Percentiles rank a stretch among this genome's conserved stretches.
Conservation (phyloP, 2,113 vertebrate genomes). For the Laterallus jamaicensis region DNA sequence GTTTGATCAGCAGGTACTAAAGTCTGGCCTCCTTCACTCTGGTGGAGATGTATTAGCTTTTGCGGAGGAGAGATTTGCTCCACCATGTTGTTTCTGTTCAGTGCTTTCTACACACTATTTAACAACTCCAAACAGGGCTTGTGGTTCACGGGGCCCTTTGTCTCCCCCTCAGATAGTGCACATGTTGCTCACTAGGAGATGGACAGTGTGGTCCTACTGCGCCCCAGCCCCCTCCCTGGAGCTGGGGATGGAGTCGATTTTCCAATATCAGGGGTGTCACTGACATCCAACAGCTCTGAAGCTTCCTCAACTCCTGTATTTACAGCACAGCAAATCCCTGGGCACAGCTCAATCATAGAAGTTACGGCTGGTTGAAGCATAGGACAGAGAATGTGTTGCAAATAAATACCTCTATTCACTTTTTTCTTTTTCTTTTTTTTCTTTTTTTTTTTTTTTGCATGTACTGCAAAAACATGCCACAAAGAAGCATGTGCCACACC, state of each 20-base stretch:
- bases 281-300: constrained; percentile 40
- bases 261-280: constrained; percentile 32
- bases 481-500: neutral
- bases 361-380: neutral
- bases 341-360: neutral
- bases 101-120: neutral
- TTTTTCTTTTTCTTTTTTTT: neutral
- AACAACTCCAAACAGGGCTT: neutral
- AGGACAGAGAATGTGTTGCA: neutral
- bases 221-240: neutral
- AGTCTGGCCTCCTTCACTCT: neutral
- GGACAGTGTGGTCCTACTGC: neutral
- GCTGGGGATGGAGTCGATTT: neutral
- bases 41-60: neutral
- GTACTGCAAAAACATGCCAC: neutral
- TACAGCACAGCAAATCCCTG: neutral
- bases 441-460: neutral
- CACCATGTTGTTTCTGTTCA: neutral
- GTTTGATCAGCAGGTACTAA: neutral
- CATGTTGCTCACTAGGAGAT: neutral
- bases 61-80: neutral
- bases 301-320: neutral
- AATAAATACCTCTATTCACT: neutral
- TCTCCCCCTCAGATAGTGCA: neutral
- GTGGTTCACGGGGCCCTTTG: neutral